Base-by-base conservation (phyloP, 1,140 invertebrate genomes). In the Sinonovacula constricta region DNA sequence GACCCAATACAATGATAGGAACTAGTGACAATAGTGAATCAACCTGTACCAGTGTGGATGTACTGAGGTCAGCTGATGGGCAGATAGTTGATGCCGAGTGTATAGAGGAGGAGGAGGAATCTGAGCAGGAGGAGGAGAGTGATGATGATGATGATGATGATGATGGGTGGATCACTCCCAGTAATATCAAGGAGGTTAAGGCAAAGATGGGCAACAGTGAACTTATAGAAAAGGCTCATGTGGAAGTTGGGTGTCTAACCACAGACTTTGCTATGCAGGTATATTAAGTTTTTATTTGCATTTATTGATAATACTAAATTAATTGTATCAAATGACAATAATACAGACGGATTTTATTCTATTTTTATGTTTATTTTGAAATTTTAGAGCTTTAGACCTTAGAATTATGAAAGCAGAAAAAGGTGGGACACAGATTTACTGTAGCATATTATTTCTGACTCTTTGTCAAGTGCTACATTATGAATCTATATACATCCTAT, bases 221-320 rank as follows among this genome's bases (percentile, higher is more conserved):
- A 92, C 45, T 90, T 92, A 78, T 93, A 63, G 94, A 94, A 80
- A 93, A 94, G 66, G 93, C 94, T 15, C 80, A 83, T 59, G 87
- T 95, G 0, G 91, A 91, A 80, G 97, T 99, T 49, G 97, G 96
- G 0, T 99, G 97, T 89, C 93, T 99, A 69, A 98, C 97, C 24
- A 96, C 95, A 63, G 98, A 99, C 92, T 99, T 98, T 94, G 96
- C 98, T 0, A 96, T 99, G 93, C 97, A 94, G 92, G 93, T 93
- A 88, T 36, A n/a, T n/a, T n/a, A n/a, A n/a, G n/a, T n/a, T n/a
- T n/a, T n/a, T n/a, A n/a, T n/a, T n/a, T n/a, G n/a, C n/a, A n/a
- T n/a, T n/a, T n/a, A n/a, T n/a, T n/a, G n/a, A n/a, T n/a, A n/a
- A n/a, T n/a, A n/a, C n/a, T n/a, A n/a, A n/a, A n/a, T n/a, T n/a